Percentiles rank a stretch among this genome's conserved stretches.
Evolutionary conservation across 2,113 vertebrate species (phyloP).

Genomic region (Peucedramus taeniatus): DNA sequence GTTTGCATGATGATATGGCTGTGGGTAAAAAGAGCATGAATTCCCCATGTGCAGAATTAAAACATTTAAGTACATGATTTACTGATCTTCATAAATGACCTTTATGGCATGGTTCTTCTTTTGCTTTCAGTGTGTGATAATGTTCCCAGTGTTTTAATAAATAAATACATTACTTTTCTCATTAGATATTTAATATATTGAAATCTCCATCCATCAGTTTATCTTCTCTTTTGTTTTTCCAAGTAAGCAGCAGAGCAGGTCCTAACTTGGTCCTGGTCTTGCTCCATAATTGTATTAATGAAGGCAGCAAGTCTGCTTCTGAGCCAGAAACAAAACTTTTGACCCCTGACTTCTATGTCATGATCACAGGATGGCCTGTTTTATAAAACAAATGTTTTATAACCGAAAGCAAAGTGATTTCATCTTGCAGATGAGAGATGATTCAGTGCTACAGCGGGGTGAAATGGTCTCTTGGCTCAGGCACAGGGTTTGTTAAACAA

Average conservation of each 20-base stretch:
- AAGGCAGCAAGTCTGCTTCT: neutral
- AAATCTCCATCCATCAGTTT: neutral
- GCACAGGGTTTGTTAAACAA: constrained; percentile 26
- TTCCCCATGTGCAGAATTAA: neutral
- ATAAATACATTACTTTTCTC: neutral
- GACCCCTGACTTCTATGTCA: neutral
- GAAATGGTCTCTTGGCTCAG: constrained; percentile 33
- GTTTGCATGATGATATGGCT: neutral
- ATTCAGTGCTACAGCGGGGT: neutral
- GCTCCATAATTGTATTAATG: neutral
- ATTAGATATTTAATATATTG: neutral
- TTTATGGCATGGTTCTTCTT: neutral
- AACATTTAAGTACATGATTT: neutral
- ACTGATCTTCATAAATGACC: neutral
- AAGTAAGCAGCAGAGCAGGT: neutral
- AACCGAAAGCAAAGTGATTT: constrained; percentile 24
- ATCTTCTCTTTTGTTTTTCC: neutral
- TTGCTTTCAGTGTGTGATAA: neutral
- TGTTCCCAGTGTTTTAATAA: neutral
- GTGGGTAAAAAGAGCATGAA: neutral
- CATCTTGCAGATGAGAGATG: constrained; percentile 15
- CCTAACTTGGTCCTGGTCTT: neutral
- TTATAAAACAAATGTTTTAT: constrained; percentile 7
- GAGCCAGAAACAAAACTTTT: neutral
- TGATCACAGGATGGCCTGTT: neutral